These are phyloP conservation scores for Zaprionus capensis DNA, from an alignment of 1,140 invertebrate genomes.

Conservation along the genomic window DNA sequence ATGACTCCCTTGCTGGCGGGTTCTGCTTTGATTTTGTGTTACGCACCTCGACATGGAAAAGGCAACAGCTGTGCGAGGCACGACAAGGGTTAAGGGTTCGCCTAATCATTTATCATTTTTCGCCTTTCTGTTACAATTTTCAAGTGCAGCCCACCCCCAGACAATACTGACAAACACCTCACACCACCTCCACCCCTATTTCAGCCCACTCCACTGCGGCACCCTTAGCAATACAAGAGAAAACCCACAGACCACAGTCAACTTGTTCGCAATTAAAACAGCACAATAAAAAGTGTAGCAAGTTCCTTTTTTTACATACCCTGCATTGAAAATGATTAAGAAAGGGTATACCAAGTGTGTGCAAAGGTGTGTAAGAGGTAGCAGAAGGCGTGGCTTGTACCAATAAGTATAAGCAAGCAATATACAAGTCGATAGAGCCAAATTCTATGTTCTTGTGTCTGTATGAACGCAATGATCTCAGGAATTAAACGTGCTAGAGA, in stretches of 20 bases:
- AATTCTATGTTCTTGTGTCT: neutral
- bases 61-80: conserved; percentile 72
- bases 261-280: conserved; percentile 76
- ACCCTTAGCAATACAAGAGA: neutral
- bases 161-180: neutral
- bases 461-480: neutral
- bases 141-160: conserved; percentile 54
- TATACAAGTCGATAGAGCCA: neutral
- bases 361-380: neutral
- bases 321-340: neutral
- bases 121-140: conserved; percentile 72
- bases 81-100: conserved; percentile 64
- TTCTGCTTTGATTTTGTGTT: conserved; percentile 72
- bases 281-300: conserved; percentile 67
- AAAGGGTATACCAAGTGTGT: neutral
- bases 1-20: conserved; percentile 30
- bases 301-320: conserved; percentile 14
- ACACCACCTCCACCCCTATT: neutral
- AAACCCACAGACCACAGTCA: conserved; percentile 27
- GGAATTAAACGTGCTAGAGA: neutral
- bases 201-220: neutral
- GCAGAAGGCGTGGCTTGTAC: neutral
- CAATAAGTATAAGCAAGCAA: neutral
- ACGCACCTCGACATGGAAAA: conserved; percentile 64
- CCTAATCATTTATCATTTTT: conserved; percentile 77